These are phyloP conservation scores for Fratercula arctica DNA, from an alignment of 2,797 vertebrate species.

Conservation along the genomic window DNA sequence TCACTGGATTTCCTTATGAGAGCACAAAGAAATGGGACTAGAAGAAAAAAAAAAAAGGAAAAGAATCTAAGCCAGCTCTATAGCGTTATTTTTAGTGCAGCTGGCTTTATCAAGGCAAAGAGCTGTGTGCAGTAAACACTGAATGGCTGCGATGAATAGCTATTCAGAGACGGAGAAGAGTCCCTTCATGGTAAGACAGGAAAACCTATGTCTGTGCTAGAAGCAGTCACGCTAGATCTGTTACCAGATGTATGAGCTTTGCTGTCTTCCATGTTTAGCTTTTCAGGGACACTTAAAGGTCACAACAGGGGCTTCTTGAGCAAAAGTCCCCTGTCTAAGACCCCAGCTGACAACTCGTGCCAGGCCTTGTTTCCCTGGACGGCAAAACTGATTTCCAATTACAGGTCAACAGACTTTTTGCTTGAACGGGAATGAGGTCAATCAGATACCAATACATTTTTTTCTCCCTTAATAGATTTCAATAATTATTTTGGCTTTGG, in stretches of 20 bases:
- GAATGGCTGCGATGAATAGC: neutral
- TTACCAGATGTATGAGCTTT: neutral
- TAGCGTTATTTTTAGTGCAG: neutral
- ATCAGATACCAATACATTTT: neutral
- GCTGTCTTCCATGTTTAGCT: neutral
- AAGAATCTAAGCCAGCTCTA: neutral
- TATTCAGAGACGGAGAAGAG: neutral
- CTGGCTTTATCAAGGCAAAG: neutral
- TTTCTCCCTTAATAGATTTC: neutral
- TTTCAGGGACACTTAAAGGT: neutral
- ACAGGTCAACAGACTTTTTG: neutral
- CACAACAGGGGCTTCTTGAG: neutral
- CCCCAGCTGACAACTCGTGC: neutral
- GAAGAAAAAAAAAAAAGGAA: neutral
- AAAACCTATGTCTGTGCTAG: neutral
- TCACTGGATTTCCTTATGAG: neutral
- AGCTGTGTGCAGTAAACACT: neutral
- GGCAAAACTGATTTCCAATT: conserved; percentile 22
- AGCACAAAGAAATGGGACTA: neutral
- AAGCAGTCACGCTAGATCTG: neutral
- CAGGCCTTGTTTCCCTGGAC: neutral
- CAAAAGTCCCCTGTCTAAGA: neutral
- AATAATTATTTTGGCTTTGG: conserved; percentile 3
- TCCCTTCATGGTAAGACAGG: neutral
- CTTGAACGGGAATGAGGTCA: neutral